These are phyloP conservation scores for Alloplasta piceator DNA, from an alignment of 2,888 invertebrate species.

Conservation along the genomic window DNA sequence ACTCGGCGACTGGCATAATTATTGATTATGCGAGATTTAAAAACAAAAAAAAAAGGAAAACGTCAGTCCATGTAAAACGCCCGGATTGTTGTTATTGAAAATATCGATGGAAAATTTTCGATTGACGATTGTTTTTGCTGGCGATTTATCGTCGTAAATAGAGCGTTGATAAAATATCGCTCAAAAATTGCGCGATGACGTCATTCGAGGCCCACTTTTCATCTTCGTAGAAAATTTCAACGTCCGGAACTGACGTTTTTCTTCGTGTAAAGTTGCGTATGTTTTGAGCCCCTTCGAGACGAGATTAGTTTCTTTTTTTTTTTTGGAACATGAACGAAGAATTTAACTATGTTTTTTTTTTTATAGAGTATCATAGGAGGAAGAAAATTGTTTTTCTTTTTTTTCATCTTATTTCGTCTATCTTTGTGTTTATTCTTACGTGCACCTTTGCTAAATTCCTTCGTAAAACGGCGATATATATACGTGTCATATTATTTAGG, in stretches of 20 bases:
- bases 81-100: neutral
- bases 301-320: constrained; percentile 1
- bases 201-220: neutral
- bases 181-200: no score
- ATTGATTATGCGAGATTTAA: constrained; percentile 14
- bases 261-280: constrained; percentile 1
- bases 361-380: constrained; percentile 47
- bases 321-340: constrained; percentile 47
- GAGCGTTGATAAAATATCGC: no score
- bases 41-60: constrained; percentile 9
- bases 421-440: constrained; percentile 38
- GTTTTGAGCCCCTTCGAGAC: constrained; percentile 19
- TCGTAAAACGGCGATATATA: constrained; percentile 30
- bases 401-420: constrained; percentile 26
- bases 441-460: constrained; percentile 35
- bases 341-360: constrained; percentile 51
- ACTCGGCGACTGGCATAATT: constrained; percentile 43
- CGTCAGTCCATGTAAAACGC: constrained; percentile 41
- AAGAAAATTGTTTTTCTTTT: constrained; percentile 40
- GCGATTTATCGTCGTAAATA: constrained; percentile 9
- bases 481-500: constrained; percentile 37
- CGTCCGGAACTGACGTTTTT: constrained; percentile 36
- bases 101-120: no score
- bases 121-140: no score
- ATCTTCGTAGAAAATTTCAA: constrained; percentile 44